These are phyloP conservation scores for Peromyscus eremicus DNA, from an alignment of 2,797 vertebrate genomes.

Conservation along the genomic window DNA sequence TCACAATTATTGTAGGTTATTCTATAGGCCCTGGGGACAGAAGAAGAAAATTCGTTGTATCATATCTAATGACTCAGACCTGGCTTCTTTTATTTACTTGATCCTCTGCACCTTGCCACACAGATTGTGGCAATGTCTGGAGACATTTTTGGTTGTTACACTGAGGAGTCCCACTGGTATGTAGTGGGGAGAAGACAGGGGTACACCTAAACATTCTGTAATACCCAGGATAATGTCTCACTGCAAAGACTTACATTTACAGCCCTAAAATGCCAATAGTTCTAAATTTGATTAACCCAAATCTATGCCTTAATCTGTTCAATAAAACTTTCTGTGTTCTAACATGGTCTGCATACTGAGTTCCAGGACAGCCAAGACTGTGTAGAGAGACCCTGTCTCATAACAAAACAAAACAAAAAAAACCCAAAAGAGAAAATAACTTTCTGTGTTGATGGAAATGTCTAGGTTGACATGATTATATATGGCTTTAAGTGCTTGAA, in stretches of 20 bases:
- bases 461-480: background rate
- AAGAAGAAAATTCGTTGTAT: slow-evolving; percentile 34
- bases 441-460: slow-evolving; percentile 26
- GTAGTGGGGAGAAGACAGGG: background rate
- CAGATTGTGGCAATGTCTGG: background rate
- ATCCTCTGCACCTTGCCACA: background rate
- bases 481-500: slow-evolving; percentile 1
- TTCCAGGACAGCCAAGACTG: background rate
- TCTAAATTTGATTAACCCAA: background rate
- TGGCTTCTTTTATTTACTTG: slow-evolving; percentile 9
- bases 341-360: background rate
- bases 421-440: background rate
- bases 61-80: background rate
- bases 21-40: background rate
- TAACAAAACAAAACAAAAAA: background rate
- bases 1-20: background rate
- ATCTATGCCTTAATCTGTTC: background rate
- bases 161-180: background rate
- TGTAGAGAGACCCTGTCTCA: background rate
- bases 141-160: slow-evolving; percentile 30
- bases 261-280: background rate
- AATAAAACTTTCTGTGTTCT: background rate
- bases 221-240: background rate
- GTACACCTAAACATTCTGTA: background rate
- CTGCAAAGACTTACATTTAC: background rate